Percentiles rank a stretch among this genome's conserved stretches.
Evolutionary conservation across 1,140 invertebrate species (phyloP).

Genomic region (Cotesia chilonis): DNA sequence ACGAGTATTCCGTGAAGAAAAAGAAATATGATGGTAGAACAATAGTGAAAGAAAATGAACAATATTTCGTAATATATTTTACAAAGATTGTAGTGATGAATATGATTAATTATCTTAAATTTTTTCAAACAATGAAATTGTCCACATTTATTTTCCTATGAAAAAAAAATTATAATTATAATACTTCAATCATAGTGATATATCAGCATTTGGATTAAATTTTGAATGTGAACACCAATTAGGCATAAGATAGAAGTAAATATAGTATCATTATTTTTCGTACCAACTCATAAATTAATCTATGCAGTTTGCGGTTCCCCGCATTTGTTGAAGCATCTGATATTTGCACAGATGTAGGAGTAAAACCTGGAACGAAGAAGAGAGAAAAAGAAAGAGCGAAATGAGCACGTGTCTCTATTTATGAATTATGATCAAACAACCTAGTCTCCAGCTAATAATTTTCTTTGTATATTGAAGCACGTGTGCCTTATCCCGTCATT

Average conservation of each 20-base stretch:
- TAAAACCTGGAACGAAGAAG: neutral
- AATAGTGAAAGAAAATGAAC: neutral
- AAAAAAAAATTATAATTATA: too few species aligned
- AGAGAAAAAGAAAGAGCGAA: neutral
- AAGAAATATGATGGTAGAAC: conserved; percentile 35
- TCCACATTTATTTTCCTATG: too few species aligned
- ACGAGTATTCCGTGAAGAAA: conserved; percentile 36
- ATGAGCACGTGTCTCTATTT: conserved; percentile 6
- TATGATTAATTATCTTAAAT: too few species aligned
- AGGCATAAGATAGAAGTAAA: neutral
- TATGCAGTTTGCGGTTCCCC: neutral
- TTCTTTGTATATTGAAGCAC: neutral
- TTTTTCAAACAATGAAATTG: too few species aligned
- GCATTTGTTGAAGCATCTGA: neutral
- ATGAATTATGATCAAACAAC: conserved; percentile 2
- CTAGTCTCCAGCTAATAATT: neutral
- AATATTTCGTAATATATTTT: too few species aligned
- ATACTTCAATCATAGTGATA: too few species aligned
- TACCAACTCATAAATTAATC: neutral
- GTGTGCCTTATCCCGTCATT: too few species aligned
- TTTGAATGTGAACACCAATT: neutral
- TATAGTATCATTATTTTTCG: neutral
- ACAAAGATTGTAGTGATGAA: too few species aligned
- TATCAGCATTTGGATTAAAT: neutral
- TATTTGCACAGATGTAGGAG: conserved; percentile 9